Percentiles rank a stretch among this genome's conserved stretches.
These are phyloP conservation scores for Tringa solitaria DNA, from an alignment of 2,113 vertebrate genomes.

Conservation along the genomic window DNA sequence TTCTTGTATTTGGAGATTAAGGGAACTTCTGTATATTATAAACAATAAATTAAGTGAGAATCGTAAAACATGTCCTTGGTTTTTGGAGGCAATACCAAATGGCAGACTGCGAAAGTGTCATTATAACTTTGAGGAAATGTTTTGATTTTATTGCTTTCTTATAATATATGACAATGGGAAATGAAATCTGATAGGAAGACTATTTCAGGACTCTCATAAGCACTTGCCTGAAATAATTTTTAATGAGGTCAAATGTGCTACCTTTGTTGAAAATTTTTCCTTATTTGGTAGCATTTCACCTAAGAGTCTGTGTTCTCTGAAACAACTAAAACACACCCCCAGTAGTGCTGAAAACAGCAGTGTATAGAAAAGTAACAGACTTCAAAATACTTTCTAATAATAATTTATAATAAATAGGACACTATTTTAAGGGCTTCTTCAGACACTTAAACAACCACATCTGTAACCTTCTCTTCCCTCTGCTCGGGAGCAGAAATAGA, in stretches of 20 bases:
- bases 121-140: neutral
- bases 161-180: neutral
- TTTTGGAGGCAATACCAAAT: neutral
- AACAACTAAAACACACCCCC: neutral
- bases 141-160: neutral
- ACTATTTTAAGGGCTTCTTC: neutral
- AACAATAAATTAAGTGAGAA: constrained; percentile 12
- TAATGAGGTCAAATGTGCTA: neutral
- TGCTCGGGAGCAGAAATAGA: neutral
- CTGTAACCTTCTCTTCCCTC: neutral
- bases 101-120: neutral
- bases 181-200: neutral
- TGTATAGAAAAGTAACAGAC: neutral
- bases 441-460: neutral
- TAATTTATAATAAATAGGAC: neutral
- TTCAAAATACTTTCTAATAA: neutral
- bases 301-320: neutral
- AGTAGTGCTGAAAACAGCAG: neutral
- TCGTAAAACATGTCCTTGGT: neutral
- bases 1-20: neutral
- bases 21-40: neutral
- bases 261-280: neutral
- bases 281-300: neutral
- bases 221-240: constrained; percentile 4
- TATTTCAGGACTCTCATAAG: neutral